Conservation (phyloP, 2,888 invertebrate species). For the Eristalis pertinax region DNA sequence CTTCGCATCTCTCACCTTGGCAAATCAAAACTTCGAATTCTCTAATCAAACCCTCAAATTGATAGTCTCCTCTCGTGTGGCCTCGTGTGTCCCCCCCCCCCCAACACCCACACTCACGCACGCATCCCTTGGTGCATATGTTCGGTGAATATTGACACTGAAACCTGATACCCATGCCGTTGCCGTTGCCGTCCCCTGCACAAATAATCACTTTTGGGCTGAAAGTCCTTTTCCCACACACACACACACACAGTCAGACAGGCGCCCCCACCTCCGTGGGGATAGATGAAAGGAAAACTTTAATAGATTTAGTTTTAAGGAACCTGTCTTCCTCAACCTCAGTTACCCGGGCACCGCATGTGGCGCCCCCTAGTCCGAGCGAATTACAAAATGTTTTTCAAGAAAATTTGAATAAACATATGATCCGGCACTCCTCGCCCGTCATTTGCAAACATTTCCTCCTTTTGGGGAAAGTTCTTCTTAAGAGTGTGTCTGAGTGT, state of each 20-base stretch:
- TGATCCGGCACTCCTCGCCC: neutral
- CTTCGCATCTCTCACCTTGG: slow-evolving; percentile 4
- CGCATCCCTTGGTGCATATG: neutral
- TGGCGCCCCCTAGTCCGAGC: neutral
- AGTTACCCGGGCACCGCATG: neutral
- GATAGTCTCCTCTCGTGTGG: slow-evolving; percentile 28
- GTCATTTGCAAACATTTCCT: slow-evolving; percentile 1
- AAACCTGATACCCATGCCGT: slow-evolving; percentile 63
- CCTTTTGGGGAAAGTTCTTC: neutral
- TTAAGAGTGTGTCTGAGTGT: neutral
- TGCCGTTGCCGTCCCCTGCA: slow-evolving; percentile 54
- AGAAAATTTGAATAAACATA: slow-evolving; percentile 68
- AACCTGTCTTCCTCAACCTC: slow-evolving; percentile 29
- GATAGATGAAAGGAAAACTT: slow-evolving; percentile 60
- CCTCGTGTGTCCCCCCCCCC: neutral
- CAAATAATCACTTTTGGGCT: slow-evolving; percentile 62
- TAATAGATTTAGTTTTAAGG: slow-evolving; percentile 67
- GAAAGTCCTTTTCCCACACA: slow-evolving; percentile 38
- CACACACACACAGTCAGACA: neutral
- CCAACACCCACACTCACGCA: neutral
- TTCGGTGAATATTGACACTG: slow-evolving; percentile 60
- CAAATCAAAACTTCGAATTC: slow-evolving; percentile 57
- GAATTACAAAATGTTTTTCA: slow-evolving; percentile 66
- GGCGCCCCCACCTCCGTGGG: neutral
- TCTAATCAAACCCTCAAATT: slow-evolving; percentile 53